Percentiles rank a stretch among this genome's conserved stretches.
Conservation (phyloP, 2,113 vertebrate species). For the Corythoichthys intestinalis region DNA sequence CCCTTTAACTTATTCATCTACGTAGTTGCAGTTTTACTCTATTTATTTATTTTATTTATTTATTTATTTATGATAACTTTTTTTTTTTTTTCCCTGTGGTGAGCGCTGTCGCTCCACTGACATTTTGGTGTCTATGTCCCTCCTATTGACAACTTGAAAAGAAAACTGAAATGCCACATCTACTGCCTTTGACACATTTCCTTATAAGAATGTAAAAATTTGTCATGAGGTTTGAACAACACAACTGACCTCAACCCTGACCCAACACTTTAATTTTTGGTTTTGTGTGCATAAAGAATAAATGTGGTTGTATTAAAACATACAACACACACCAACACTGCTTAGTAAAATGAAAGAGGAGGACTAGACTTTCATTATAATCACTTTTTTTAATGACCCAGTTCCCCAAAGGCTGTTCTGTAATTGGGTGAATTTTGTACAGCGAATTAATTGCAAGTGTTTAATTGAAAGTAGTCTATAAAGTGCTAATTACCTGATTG, state of each 20-base stretch:
- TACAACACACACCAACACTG: constrained; percentile 25
- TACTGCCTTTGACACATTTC: constrained; percentile 75
- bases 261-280: constrained; percentile 9
- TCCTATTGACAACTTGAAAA: neutral
- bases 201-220: constrained; percentile 72
- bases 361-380: constrained; percentile 42
- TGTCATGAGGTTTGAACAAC: constrained; percentile 45
- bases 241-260: constrained; percentile 42
- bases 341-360: constrained; percentile 38
- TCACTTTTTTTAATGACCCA: constrained; percentile 5
- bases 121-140: constrained; percentile 13
- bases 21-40: constrained; percentile 11
- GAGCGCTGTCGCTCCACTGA: constrained; percentile 23
- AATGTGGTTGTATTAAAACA: constrained; percentile 11
- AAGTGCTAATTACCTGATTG: neutral
- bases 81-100: constrained; percentile 4
- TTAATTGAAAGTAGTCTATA: neutral
- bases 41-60: constrained; percentile 59
- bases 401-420: constrained; percentile 11
- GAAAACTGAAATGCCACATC: constrained; percentile 16
- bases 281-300: constrained; percentile 13
- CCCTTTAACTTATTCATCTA: constrained; percentile 64
- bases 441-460: neutral
- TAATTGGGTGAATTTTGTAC: constrained; percentile 7
- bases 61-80: constrained; percentile 49